Conservation (phyloP, 2,797 vertebrate genomes). For the Diplodus sargus region DNA sequence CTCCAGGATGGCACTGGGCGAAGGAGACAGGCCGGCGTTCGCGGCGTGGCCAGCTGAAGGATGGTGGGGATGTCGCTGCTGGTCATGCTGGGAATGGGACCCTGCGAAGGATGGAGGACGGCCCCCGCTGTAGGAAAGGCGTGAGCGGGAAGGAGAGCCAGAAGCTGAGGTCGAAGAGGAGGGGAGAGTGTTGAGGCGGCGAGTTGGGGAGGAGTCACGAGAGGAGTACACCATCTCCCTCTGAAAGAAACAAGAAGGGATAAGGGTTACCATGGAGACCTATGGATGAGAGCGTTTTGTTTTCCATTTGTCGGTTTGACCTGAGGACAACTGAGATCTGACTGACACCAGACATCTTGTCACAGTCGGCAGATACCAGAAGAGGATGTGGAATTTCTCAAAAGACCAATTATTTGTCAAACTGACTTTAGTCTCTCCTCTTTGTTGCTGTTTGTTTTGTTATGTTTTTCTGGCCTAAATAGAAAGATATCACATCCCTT, state of each 20-base stretch:
- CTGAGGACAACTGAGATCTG: conserved; percentile 16
- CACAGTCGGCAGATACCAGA: conserved; percentile 6
- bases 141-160: conserved; percentile 93
- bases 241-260: conserved; percentile 78
- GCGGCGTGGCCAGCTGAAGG: conserved; percentile 83
- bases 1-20: conserved; percentile 97
- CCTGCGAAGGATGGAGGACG: conserved; percentile 93
- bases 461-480: background rate
- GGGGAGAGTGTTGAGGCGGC: conserved; percentile 94
- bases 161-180: conserved; percentile 88
- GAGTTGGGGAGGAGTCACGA: conserved; percentile 96
- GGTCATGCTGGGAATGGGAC: conserved; percentile 87
- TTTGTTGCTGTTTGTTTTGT: background rate
- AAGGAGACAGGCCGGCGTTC: conserved; percentile 89
- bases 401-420: conserved; percentile 28
- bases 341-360: conserved; percentile 31
- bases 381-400: conserved; percentile 15
- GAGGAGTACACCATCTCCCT: conserved; percentile 98
- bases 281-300: conserved; percentile 28
- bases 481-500: background rate
- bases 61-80: conserved; percentile 87
- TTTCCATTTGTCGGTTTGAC: conserved; percentile 33
- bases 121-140: conserved; percentile 94
- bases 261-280: conserved; percentile 68
- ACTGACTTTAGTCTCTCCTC: background rate